These are phyloP conservation scores for Acanthis flammea DNA, from an alignment of 2,797 vertebrate genomes.

Conservation along the genomic window DNA sequence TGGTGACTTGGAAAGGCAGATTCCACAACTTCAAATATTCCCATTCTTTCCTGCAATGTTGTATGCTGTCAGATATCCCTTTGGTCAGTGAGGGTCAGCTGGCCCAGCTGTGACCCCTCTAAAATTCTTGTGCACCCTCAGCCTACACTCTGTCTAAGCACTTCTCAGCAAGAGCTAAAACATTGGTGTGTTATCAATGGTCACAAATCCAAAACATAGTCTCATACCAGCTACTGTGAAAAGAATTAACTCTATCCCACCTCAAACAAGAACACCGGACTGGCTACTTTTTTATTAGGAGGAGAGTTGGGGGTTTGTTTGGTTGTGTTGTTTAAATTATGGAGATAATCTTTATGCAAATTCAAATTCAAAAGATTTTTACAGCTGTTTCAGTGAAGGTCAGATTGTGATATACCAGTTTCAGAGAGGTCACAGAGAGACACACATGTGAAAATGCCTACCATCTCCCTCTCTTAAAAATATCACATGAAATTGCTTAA, in stretches of 20 bases:
- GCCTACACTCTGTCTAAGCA: background rate
- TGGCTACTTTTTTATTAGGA: background rate
- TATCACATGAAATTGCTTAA: background rate
- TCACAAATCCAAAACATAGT: background rate
- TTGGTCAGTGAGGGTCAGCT: background rate
- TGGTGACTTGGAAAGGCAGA: background rate
- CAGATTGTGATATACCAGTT: background rate
- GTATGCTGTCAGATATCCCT: fast-evolving
- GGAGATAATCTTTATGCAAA: background rate
- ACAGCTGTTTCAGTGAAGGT: background rate
- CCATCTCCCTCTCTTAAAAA: background rate
- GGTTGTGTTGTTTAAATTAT: background rate
- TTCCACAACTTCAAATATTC: background rate
- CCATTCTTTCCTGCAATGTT: background rate
- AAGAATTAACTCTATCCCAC: background rate
- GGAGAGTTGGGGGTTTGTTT: background rate
- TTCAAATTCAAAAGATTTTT: background rate
- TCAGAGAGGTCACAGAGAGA: background rate
- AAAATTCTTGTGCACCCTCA: background rate
- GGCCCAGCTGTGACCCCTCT: background rate
- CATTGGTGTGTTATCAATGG: too few species aligned
- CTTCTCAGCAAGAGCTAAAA: background rate
- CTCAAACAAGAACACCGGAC: background rate
- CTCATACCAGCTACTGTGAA: background rate
- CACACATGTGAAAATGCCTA: background rate